phyloP scores from a whole-genome alignment of 2,888 invertebrate species.

The Cacoxenus indagator region DNA sequence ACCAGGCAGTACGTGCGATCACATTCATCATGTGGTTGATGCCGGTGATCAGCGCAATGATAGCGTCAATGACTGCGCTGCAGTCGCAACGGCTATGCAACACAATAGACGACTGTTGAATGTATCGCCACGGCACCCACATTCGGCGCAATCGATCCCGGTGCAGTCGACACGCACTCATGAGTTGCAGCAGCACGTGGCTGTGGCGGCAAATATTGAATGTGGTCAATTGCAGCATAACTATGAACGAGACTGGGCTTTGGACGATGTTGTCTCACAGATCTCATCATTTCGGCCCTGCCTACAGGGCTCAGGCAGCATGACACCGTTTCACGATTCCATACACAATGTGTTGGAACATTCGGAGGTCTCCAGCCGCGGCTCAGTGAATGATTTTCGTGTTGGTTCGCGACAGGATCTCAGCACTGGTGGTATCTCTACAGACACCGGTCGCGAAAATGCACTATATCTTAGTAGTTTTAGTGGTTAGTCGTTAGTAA shows the following conservation, averaged over 20 bases:
- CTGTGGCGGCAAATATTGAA: slow-evolving; percentile 78
- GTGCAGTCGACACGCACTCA: slow-evolving; percentile 44
- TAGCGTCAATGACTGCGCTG: too few relatives aligned
- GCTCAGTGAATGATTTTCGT: slow-evolving; percentile 66
- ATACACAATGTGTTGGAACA: slow-evolving; percentile 70
- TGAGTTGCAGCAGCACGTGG: slow-evolving; percentile 63
- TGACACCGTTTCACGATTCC: slow-evolving; percentile 71
- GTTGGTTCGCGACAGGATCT: slow-evolving; percentile 69
- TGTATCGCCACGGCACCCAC: slow-evolving; percentile 52
- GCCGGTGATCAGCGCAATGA: too few relatives aligned
- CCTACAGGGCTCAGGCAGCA: slow-evolving; percentile 70
- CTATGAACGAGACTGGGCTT: slow-evolving; percentile 70
- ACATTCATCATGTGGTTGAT: slow-evolving; percentile 19
- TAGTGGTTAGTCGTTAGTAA: slow-evolving; percentile 64
- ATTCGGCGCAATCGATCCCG: slow-evolving; percentile 23
- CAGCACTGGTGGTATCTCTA: slow-evolving; percentile 65
- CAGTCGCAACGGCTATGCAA: slow-evolving; percentile 37
- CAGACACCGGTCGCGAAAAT: slow-evolving; percentile 62
- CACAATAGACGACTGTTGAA: slow-evolving; percentile 50
- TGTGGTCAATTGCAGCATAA: slow-evolving; percentile 71
- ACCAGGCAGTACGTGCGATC: slow-evolving; percentile 1
- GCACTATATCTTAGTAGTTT: slow-evolving; percentile 65
- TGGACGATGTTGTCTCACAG: slow-evolving; percentile 70
- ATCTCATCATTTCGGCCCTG: slow-evolving; percentile 71
- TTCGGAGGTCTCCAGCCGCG: slow-evolving; percentile 67